Percentiles rank a stretch among this genome's conserved stretches.
These are phyloP conservation scores for Gephyroberyx darwinii DNA, from an alignment of 2,797 vertebrate species.

Conservation along the genomic window DNA sequence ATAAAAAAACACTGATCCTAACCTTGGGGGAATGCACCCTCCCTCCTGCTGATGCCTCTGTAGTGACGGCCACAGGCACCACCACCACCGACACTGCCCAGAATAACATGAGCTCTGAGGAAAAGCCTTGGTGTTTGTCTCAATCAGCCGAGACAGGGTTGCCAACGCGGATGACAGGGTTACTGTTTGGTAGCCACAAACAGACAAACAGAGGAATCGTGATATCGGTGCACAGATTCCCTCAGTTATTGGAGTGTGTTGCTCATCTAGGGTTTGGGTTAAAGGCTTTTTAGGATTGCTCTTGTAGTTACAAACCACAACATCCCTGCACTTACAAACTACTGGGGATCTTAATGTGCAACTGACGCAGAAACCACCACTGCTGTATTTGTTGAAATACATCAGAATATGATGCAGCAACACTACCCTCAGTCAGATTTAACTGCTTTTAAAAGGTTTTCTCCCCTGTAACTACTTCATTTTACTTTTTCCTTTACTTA, in stretches of 20 bases:
- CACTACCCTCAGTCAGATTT: no score
- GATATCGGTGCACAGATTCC: no score
- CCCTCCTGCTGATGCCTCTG: conserved; percentile 57
- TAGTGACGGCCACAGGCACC: conserved; percentile 41
- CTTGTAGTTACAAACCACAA: no score
- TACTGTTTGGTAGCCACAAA: neutral
- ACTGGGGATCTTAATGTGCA: no score
- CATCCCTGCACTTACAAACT: no score
- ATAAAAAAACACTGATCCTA: conserved; percentile 58
- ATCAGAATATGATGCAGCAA: no score
- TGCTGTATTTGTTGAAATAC: no score
- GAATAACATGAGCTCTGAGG: conserved; percentile 56
- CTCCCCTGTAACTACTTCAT: no score
- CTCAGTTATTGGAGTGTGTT: neutral
- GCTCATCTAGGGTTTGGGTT: neutral
- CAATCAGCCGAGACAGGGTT: conserved; percentile 36
- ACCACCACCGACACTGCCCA: conserved; percentile 5
- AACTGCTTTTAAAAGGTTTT: no score
- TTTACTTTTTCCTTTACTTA: no score
- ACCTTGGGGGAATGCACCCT: conserved; percentile 64
- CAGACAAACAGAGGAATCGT: neutral
- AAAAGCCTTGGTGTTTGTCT: conserved; percentile 54
- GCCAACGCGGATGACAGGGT: conserved; percentile 22
- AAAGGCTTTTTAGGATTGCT: no score
- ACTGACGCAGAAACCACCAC: no score